These are phyloP conservation scores for Coregonus clupeaformis DNA, from an alignment of 2,113 vertebrate species.

Conservation along the genomic window DNA sequence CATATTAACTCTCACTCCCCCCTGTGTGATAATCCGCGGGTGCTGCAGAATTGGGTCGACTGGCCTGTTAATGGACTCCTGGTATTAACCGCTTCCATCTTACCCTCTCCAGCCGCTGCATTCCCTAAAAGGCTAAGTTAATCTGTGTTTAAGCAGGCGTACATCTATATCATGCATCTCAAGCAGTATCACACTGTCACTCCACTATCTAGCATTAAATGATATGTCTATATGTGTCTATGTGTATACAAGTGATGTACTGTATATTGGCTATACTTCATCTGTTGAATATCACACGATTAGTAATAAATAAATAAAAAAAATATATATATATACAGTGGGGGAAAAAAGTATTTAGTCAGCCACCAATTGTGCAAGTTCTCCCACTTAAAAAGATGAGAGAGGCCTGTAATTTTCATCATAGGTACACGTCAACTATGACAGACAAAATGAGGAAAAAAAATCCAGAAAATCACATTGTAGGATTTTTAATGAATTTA, in stretches of 20 bases:
- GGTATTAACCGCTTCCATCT: conserved; percentile 54
- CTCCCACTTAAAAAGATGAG: no score
- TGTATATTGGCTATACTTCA: neutral
- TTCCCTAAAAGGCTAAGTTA: conserved; percentile 56
- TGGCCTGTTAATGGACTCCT: conserved; percentile 52
- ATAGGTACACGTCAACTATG: no score
- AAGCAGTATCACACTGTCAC: conserved; percentile 25
- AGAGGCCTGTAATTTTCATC: no score
- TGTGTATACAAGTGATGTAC: neutral
- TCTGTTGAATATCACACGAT: neutral
- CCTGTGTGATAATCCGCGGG: conserved; percentile 60
- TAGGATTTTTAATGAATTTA: no score
- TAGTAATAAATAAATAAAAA: neutral
- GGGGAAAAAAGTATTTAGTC: no score
- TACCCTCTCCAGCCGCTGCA: conserved; percentile 13
- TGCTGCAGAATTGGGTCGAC: conserved; percentile 55
- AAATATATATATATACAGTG: no score
- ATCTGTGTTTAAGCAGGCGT: conserved; percentile 51
- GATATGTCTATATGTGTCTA: neutral
- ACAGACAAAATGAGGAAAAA: no score
- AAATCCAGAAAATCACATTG: no score
- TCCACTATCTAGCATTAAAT: conserved; percentile 25
- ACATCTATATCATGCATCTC: conserved; percentile 45
- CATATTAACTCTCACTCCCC: conserved; percentile 64
- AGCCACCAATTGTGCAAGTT: no score